Evolutionary conservation across 2,113 vertebrate species (phyloP), one percentile per base, ranked within the genome.

Genomic region (Candoia aspera): DNA sequence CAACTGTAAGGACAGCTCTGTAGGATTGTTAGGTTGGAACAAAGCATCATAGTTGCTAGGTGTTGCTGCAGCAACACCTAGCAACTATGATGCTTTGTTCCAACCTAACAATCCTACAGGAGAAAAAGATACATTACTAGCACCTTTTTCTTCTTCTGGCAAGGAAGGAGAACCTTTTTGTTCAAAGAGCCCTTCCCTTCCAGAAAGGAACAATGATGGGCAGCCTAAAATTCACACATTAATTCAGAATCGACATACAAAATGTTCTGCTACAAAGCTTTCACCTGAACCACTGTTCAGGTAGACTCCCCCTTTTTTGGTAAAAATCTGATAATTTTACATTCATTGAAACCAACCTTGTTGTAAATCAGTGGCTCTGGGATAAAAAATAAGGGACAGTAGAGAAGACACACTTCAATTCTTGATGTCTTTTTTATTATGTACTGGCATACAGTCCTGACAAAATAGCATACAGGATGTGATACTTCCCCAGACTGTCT

Each of bases 361-460:
- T 92, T 92, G 64, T 90, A 91, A 84, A 55, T 33, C 53, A 23
- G 0, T 24, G 49, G 84, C 17, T n/a, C 17, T 55, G 46, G 46
- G 46, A 49, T 9, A 88, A 91, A 91, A 49, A 42, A 29, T 96
- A 92, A 60, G 3, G 23, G 6, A 53, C 60, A 64, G 19, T 59
- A 83, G 91, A 90, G 91, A 42, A 23, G 24, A 9, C 29, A 26
- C 11, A 58, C 94, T 94, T 93, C 87, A 93, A 86, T 93, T 94
- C 55, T 94, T 91, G 84, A 21, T 68, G 55, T 68, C 79, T 29
- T 92, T 94, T 91, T 95, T 93, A 90, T 33, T 91, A 59, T 90
- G 85, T 26, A 62, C 86, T 33, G 91, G 26, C 73, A 73, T 92
- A 93, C 9, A 90, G 55, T 42, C 15, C 64, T 94, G 86, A 88